A percentile compares a stretch with the other conserved stretches of the same genome.
These are phyloP conservation scores for Acrobasis consociella DNA, from an alignment of 2,888 invertebrate species.

Conservation along the genomic window DNA sequence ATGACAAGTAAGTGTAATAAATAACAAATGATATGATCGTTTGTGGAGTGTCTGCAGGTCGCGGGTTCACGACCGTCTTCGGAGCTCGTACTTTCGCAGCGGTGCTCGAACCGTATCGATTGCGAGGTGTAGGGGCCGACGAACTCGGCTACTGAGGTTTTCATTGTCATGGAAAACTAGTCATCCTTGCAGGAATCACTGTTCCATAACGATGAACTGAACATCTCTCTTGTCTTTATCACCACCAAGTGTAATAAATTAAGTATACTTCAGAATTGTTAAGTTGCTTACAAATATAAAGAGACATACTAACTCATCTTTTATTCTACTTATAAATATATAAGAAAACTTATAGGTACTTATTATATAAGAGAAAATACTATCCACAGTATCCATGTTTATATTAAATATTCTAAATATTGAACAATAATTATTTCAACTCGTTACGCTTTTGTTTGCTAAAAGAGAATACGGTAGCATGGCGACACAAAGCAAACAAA, in stretches of 20 bases:
- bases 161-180: slow-evolving; percentile 28
- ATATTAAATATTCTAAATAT: background rate
- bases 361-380: too few species aligned
- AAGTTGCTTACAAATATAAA: too few species aligned
- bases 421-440: background rate
- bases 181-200: slow-evolving; percentile 20
- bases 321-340: too few species aligned
- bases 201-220: slow-evolving; percentile 18
- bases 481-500: slow-evolving; percentile 21
- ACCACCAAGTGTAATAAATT: too few species aligned
- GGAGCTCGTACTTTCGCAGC: slow-evolving; percentile 40
- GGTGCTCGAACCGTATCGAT: slow-evolving; percentile 64
- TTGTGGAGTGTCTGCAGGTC: slow-evolving; percentile 43
- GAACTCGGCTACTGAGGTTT: slow-evolving; percentile 39
- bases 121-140: slow-evolving; percentile 51
- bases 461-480: slow-evolving; percentile 10
- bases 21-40: slow-evolving; percentile 43
- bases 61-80: slow-evolving; percentile 39
- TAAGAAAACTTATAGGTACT: too few species aligned
- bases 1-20: background rate
- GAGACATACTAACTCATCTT: too few species aligned
- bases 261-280: too few species aligned
- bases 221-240: slow-evolving; percentile 7
- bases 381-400: background rate
- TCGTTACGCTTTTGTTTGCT: background rate